phyloP scores from a whole-genome alignment of 2,113 vertebrate species.

The Corvus moneduloides region DNA sequence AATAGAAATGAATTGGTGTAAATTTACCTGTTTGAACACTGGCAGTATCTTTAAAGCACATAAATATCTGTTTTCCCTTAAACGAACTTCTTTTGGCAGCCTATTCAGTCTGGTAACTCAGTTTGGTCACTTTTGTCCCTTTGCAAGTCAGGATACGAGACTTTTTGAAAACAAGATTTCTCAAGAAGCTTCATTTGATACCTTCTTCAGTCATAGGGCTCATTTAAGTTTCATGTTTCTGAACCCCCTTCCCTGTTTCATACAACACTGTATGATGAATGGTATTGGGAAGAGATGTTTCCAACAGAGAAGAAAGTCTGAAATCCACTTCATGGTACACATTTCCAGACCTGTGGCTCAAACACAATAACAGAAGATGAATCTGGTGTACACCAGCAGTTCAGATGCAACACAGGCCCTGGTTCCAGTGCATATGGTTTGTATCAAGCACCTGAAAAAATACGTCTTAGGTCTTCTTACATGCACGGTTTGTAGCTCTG shows the following conservation, averaged over 20 bases:
- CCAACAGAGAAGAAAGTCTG: neutral
- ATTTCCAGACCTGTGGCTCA: neutral
- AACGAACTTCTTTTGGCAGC: neutral
- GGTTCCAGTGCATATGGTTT: neutral
- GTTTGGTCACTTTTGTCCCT: neutral
- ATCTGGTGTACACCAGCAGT: neutral
- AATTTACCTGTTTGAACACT: neutral
- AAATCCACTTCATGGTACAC: neutral
- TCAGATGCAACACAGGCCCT: neutral
- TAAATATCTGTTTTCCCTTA: neutral
- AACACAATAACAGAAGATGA: neutral
- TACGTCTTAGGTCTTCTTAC: neutral
- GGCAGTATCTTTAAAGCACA: neutral
- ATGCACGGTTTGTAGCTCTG: neutral
- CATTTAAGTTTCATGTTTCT: neutral
- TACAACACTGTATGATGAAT: neutral
- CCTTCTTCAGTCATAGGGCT: neutral
- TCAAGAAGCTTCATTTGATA: neutral
- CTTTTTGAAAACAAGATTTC: neutral
- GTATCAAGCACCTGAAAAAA: neutral
- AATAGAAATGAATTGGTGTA: neutral
- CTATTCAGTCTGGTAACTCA: neutral
- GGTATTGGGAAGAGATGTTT: neutral
- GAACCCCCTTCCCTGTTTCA: neutral
- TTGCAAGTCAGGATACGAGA: neutral